Evolutionary conservation across 1,140 invertebrate species (phyloP), one percentile per base, ranked within the genome.

Genomic region (Tetramorium alpestre): DNA sequence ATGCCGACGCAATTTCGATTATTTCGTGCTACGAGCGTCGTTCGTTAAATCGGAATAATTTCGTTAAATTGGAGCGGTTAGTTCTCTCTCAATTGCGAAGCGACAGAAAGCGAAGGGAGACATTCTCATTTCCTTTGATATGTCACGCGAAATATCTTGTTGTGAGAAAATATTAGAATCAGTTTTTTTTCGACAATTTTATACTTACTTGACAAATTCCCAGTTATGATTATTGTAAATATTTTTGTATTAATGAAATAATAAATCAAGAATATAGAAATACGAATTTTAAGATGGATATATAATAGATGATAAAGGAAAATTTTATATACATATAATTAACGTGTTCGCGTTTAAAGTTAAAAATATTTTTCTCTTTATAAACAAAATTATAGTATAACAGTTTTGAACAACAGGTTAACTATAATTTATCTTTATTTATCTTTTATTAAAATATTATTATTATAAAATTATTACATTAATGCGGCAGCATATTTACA

Each of bases 1-100:
- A 70, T 58, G 64, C 38, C 49, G 38, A 56, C 22, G 64, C 64
- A 8, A 70, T 81, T 81, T 51, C 78, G 65, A 81, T 81, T 81
- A 56, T 56, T 81, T 70, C 28, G 54, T 47, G 60, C 28, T 60
- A 25, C 73, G 33, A 38, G 13, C 49, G 51, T 44, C 28, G 11
- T 28, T 56, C 76, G 13, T 51, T 69, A 80, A 65, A 69, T 81
- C 22, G 69, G 58, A 88, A 82, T 87, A 87, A 87, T 88, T 73
- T 87, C 51, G 22, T 25, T 77, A 60, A 82, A 87, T 87, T 87
- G 87, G 44, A 75, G 56, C 67, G 58, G 41, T 44, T 49, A n/a
- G 75, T 75, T 13, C 22, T 16, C n/a, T 33, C 33, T 3, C 70
- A 84, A 82, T 87, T 67, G 62, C 67, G 47, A 33, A 58, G 65